Base-by-base conservation (phyloP, 1,140 invertebrate species). In the Charaxes varanes region DNA sequence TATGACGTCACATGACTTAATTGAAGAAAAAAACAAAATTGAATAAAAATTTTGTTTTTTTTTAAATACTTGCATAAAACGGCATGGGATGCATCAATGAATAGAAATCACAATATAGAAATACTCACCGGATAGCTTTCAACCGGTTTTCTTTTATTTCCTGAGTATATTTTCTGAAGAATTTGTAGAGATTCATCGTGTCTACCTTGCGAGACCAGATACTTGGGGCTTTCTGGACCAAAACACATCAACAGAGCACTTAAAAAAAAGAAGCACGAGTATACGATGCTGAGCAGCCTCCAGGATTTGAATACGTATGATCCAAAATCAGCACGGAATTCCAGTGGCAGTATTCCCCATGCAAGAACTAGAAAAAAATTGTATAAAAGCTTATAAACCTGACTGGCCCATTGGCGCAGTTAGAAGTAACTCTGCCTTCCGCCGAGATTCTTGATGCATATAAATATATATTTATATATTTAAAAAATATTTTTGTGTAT, bases 141-240 rank as follows among this genome's bases (percentile, higher is more conserved):
- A 6, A 56, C 55, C 2, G 59, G 44, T 49, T 72, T 83, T 17
- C 85, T 79, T 4, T 87, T 89, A 43, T 93, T 93, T 1, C 58
- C 51, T 1, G 83, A 69, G 41, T 88, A 93, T 31, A 93, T 90
- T 1, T 58, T 72, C 27, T 73, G 71, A 2, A 94, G 63, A 6
- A 90, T 79, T 11, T 82, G 50, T 1, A 93, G 52, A 0, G 91
- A 87, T 50, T 89, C 86, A 0, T 89, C 79, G 5, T 80, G 61
- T 45, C 80, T 85, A 36, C 90, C 90, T 65, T 88, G 86, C 0
- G 88, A 85, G 3, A 93, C 66, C 6, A 91, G 74, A 65, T 90
- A 95, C 58, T 93, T 93, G 0, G 94, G 93, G 44, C 91, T 94
- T 64, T 95, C 94, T 0, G 90, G 90, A 4, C 81, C 70, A 3